These are phyloP conservation scores for Phaenicophaeus curvirostris DNA, from an alignment of 2,797 vertebrate species.

Conservation along the genomic window DNA sequence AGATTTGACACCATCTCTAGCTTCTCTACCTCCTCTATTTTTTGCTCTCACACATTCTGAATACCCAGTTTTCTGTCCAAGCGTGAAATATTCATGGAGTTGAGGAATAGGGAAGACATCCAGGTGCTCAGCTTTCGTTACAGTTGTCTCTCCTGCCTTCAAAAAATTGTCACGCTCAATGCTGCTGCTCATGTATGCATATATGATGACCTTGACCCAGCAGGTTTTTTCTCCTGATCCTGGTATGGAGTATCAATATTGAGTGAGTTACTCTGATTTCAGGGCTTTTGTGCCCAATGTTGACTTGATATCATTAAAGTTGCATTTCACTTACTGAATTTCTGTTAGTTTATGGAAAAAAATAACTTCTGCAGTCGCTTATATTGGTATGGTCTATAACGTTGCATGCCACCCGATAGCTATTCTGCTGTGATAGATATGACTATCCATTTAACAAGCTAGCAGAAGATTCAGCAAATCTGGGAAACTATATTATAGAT, in stretches of 20 bases:
- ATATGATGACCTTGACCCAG: background rate
- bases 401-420: rapidly evolving
- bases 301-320: background rate
- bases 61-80: background rate
- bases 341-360: background rate
- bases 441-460: background rate
- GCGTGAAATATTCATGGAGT: background rate
- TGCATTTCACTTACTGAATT: background rate
- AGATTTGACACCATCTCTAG: background rate
- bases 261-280: background rate
- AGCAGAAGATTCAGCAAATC: background rate
- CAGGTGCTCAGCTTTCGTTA: background rate
- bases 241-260: rapidly evolving
- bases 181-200: background rate
- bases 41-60: background rate
- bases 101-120: rapidly evolving
- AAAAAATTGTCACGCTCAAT: rapidly evolving
- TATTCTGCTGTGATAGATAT: background rate
- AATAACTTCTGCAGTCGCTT: background rate
- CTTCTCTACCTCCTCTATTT: background rate
- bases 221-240: background rate
- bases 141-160: background rate
- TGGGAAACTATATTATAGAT: background rate
- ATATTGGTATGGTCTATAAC: background rate
- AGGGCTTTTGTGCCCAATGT: background rate